These are phyloP conservation scores for Ariolimax columbianus DNA, from an alignment of 2,888 invertebrate species.

Conservation along the genomic window DNA sequence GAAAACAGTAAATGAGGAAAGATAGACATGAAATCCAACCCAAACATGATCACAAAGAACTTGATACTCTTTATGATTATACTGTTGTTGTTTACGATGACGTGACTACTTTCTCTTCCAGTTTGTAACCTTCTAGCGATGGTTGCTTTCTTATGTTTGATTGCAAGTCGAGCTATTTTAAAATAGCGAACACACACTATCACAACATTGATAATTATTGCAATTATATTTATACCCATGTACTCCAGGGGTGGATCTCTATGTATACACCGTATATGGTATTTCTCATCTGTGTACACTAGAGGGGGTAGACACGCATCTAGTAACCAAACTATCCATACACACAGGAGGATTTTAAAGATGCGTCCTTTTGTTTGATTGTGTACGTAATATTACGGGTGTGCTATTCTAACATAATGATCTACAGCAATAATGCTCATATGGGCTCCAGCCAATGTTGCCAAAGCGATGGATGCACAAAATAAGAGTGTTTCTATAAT, in stretches of 20 bases:
- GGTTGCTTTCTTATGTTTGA: background rate
- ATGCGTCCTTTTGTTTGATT: background rate
- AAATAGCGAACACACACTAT: background rate
- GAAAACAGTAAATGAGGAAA: too few relatives aligned
- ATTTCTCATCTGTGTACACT: background rate
- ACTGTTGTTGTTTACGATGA: background rate
- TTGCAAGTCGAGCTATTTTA: background rate
- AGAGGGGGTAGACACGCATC: background rate
- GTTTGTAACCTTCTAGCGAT: background rate
- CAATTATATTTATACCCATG: background rate
- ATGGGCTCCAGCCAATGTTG: background rate
- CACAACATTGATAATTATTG: background rate
- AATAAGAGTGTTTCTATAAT: background rate
- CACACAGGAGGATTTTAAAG: background rate
- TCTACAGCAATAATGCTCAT: conserved; percentile 19
- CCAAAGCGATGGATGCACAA: background rate
- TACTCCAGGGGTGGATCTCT: background rate
- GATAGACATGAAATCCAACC: background rate
- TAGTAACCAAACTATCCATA: background rate
- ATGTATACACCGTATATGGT: background rate
- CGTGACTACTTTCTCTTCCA: background rate
- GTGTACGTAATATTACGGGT: background rate
- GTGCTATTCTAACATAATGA: background rate
- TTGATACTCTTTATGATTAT: background rate
- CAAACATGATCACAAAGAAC: background rate